Evolutionary conservation across 2,888 invertebrate species (phyloP).

Genomic region (Sphaeridia pumilis): DNA sequence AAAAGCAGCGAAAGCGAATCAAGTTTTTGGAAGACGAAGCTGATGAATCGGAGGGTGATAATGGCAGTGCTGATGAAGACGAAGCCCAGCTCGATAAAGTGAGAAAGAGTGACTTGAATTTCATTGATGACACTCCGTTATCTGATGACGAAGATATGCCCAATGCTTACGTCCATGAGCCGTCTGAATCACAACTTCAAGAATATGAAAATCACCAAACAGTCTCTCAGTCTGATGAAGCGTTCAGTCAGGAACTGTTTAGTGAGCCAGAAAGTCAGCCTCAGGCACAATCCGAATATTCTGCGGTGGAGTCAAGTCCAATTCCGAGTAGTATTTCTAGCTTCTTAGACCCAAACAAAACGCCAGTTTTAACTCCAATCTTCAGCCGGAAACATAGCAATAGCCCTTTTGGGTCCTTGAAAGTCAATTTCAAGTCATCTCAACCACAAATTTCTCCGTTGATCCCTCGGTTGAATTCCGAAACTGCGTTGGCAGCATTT

Average conservation of each 20-base stretch:
- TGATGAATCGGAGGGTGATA: conserved; percentile 9
- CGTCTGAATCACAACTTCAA: neutral
- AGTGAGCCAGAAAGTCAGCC: conserved; percentile 7
- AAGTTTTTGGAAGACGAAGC: conserved; percentile 43
- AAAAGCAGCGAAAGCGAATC: conserved; percentile 37
- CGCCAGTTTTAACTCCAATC: conserved; percentile 8
- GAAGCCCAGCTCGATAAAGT: conserved; percentile 33
- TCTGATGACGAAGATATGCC: conserved; percentile 2
- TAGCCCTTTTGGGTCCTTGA: conserved; percentile 13
- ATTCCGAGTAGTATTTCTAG: neutral
- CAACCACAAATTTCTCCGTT: conserved; percentile 5
- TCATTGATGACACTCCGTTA: conserved; percentile 15
- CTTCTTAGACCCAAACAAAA: conserved; percentile 16
- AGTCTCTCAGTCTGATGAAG: neutral
- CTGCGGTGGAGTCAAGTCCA: neutral
- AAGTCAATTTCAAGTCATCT: neutral
- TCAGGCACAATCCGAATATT: no score
- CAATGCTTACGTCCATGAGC: neutral
- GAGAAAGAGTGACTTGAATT: conserved; percentile 35
- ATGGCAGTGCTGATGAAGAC: conserved; percentile 10
- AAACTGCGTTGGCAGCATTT: conserved; percentile 12
- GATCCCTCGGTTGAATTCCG: conserved; percentile 14
- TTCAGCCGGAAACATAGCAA: conserved; percentile 1
- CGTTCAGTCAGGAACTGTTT: conserved; percentile 12
- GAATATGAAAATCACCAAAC: neutral